phyloP scores from a whole-genome alignment of 1,140 invertebrate species.

The Penaeus chinensis region DNA sequence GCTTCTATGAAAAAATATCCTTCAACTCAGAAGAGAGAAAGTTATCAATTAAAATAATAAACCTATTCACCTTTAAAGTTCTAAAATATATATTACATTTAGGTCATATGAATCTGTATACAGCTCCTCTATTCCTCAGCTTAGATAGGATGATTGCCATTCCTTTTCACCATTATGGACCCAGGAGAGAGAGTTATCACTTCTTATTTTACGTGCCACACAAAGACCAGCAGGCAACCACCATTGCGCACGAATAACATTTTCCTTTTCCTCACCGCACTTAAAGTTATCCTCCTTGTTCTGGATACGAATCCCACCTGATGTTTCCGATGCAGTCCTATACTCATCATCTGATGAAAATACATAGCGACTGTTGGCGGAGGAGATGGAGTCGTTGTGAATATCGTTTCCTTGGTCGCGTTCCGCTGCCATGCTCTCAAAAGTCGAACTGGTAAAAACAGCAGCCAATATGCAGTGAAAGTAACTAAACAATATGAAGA shows the following conservation, averaged over 20 bases:
- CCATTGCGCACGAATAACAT: background rate
- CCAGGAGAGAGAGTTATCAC: no score
- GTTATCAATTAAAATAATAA: no score
- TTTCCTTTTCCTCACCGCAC: conserved; percentile 58
- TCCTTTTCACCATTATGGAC: no score
- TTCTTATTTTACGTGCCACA: no score
- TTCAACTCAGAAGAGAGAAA: no score
- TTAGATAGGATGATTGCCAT: no score
- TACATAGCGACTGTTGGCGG: conserved; percentile 36
- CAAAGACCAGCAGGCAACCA: no score
- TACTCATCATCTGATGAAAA: conserved; percentile 89
- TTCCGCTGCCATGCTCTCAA: conserved; percentile 62
- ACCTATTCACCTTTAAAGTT: no score
- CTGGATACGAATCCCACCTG: conserved; percentile 49
- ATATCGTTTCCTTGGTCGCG: conserved; percentile 44
- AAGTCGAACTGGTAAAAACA: conserved; percentile 40
- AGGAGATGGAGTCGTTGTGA: conserved; percentile 28
- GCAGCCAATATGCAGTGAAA: background rate
- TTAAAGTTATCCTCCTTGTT: conserved; percentile 61
- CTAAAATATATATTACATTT: no score
- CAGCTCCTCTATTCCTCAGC: no score
- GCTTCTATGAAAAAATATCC: no score
- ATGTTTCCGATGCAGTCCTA: conserved; percentile 77
- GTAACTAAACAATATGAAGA: background rate
- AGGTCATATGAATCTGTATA: no score